Evolutionary conservation across 1,140 invertebrate genomes (phyloP).

Genomic region (Thrips palmi): DNA sequence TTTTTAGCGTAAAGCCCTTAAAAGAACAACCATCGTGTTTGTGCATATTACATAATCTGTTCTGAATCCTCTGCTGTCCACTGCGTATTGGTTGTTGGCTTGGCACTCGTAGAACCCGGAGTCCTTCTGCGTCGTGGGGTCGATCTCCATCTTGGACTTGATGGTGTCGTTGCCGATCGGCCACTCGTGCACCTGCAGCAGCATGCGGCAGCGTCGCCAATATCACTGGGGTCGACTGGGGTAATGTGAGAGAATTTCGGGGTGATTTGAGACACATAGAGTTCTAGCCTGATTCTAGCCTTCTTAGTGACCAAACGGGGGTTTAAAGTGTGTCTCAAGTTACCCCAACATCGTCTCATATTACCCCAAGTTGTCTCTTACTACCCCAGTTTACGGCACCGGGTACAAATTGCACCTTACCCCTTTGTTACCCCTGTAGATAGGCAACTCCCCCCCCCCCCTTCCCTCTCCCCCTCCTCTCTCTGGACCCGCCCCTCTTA

Average conservation of each 20-base stretch:
- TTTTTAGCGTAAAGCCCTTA: neutral
- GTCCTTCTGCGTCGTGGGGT: slow-evolving; percentile 36
- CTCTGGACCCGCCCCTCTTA: slow-evolving; percentile 14
- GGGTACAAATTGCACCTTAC: slow-evolving; percentile 5
- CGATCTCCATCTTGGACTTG: slow-evolving; percentile 38
- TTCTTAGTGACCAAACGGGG: no score
- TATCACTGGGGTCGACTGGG: no score
- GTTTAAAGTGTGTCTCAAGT: neutral
- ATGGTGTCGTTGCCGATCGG: slow-evolving; percentile 24
- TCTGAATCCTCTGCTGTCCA: slow-evolving; percentile 47
- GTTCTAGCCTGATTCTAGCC: no score
- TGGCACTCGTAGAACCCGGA: slow-evolving; percentile 54
- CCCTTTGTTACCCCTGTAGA: no score
- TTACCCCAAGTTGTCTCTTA: no score
- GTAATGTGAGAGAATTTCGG: no score
- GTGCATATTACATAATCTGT: slow-evolving; percentile 49
- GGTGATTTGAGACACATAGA: no score
- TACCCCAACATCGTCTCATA: neutral
- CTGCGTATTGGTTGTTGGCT: slow-evolving; percentile 57
- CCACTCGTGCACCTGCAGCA: slow-evolving; percentile 30
- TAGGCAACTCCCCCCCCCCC: no score
- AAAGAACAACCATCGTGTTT: slow-evolving; percentile 23
- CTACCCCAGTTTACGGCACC: no score
- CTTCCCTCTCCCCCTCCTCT: no score
- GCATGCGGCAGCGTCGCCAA: slow-evolving; percentile 1